phyloP scores from a whole-genome alignment of 2,888 invertebrate species.

The Colletes collaris region DNA sequence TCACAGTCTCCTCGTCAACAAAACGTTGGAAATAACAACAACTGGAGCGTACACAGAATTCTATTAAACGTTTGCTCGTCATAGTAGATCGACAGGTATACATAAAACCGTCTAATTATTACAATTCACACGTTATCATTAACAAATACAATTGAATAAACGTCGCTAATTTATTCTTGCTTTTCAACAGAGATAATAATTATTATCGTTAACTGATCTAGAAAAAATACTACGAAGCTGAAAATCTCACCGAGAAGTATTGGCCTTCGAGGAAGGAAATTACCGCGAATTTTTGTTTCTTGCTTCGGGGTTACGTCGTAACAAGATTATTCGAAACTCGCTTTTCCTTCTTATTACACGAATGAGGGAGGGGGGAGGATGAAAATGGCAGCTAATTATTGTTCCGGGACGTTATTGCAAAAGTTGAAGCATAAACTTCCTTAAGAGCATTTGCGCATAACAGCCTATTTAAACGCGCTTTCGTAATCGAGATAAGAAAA shows the following conservation, averaged over 20 bases:
- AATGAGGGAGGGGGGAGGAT: conserved; percentile 6
- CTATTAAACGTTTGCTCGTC: too few relatives aligned
- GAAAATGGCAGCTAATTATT: conserved; percentile 41
- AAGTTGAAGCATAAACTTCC: conserved; percentile 41
- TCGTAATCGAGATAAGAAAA: conserved; percentile 10
- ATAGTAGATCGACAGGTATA: too few relatives aligned
- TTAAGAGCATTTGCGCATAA: conserved; percentile 37
- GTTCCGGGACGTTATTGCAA: conserved; percentile 30
- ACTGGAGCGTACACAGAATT: too few relatives aligned
- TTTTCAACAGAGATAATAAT: not conserved
- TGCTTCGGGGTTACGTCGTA: not conserved
- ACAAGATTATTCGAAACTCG: not conserved
- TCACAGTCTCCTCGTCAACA: too few relatives aligned
- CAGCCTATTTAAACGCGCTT: conserved; percentile 4
- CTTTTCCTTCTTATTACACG: conserved; percentile 23
- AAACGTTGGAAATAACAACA: too few relatives aligned
- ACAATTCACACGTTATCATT: too few relatives aligned
- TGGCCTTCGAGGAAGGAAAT: not conserved
- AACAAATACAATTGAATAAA: too few relatives aligned
- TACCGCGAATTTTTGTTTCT: not conserved
- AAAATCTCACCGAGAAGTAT: not conserved
- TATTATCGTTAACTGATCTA: not conserved
- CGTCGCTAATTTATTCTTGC: too few relatives aligned
- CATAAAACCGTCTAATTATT: too few relatives aligned
- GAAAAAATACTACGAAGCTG: not conserved